Base-by-base conservation (phyloP, 2,888 invertebrate genomes). In the Amblyjoppa proteus region DNA sequence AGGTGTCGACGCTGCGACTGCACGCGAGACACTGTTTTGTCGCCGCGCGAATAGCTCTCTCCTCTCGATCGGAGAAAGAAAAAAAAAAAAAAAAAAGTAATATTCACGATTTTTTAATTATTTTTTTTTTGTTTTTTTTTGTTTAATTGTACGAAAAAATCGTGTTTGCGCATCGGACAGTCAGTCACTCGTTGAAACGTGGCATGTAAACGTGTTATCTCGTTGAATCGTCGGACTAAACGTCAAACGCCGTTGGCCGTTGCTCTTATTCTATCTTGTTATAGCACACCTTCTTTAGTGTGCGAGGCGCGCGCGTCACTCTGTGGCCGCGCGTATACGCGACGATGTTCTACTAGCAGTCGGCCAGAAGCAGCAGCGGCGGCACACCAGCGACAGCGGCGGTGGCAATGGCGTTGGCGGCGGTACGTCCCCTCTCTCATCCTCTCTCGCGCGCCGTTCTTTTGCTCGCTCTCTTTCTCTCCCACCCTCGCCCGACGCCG, bases 371-470 rank as follows among this genome's bases (percentile, higher is more conserved):
- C 34, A 53, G 84, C 74, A 87, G 81, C 76, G 84, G 86, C 83
- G 69, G 71, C 85, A 69, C 83, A 78, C 73, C 77, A 85, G 83
- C 74, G 81, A 66, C 80, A 78, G 83, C 75, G 83, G 70, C 73
- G 69, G 78, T 75, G 76, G 81, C 81, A 81, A 58, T 74, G 73
- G 83, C 78, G 81, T 81, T 69, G 83, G 66, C 88, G 71, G 84
- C 87, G 80, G 86, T 81, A 61, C 76, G 58, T 71, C 79, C 71
- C 70, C 76, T 68, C 79, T 49, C 58, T 87, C 87, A 76, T 86
- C 86, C 80, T 86, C 87, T 87, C 88, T 89, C 86, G 85, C 79
- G 82, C 86, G 84, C 85, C 84, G 85, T 85, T 89, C 87, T 84
- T 83, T 87, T 78, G 31, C 69, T 64, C 66, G 70, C 77, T 85